Conservation (phyloP, 2,113 vertebrate species). For the Psittacus erithacus region DNA sequence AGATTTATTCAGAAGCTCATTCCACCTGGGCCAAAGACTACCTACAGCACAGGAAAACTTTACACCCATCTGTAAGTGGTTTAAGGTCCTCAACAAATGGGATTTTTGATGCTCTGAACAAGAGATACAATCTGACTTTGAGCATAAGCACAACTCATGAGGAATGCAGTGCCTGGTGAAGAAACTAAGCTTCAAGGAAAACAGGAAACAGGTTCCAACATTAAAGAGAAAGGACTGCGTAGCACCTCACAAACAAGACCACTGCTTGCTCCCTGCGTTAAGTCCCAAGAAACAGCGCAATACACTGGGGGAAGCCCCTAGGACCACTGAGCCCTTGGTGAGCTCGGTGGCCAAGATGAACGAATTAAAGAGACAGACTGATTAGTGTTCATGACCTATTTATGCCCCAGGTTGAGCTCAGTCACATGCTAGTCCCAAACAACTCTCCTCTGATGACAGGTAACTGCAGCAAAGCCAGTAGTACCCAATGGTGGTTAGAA, state of each 20-base stretch:
- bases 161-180: not conserved
- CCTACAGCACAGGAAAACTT: not conserved
- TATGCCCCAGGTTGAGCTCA: not conserved
- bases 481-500: accelerated
- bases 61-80: not conserved
- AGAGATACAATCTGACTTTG: not conserved
- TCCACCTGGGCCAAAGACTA: not conserved
- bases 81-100: not conserved
- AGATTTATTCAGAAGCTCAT: not conserved
- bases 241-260: not conserved
- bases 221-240: not conserved
- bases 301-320: not conserved
- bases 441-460: not conserved
- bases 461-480: not conserved
- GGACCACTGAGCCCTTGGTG: not conserved
- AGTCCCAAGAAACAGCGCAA: not conserved
- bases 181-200: not conserved
- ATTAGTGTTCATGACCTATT: not conserved
- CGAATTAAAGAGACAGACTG: not conserved
- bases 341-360: not conserved
- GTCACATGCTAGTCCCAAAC: not conserved
- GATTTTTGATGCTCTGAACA: not conserved
- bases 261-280: no score
- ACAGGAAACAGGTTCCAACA: not conserved
- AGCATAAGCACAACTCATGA: not conserved